Percentiles rank a stretch among this genome's conserved stretches.
These are phyloP conservation scores for Drosophila sordidula DNA, from an alignment of 2,888 invertebrate species.

Conservation along the genomic window DNA sequence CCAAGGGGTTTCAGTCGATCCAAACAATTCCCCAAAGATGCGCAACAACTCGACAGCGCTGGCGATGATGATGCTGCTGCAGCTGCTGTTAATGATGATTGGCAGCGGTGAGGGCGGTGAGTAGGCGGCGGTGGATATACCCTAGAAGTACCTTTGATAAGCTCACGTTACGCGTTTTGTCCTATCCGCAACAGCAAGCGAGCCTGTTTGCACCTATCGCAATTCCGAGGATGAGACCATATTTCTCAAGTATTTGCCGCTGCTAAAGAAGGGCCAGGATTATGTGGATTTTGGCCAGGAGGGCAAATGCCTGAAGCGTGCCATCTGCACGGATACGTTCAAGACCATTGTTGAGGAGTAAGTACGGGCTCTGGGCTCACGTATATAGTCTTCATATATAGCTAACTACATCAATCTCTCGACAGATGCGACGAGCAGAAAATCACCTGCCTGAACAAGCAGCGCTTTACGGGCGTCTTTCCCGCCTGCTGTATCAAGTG, in stretches of 20 bases:
- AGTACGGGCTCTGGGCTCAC: slow-evolving; percentile 40
- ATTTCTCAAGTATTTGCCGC: slow-evolving; percentile 80
- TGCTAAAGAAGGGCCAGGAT: slow-evolving; percentile 73
- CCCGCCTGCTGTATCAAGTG: slow-evolving; percentile 83
- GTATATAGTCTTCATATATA: background rate
- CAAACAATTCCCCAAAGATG: slow-evolving; percentile 44
- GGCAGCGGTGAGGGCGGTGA: slow-evolving; percentile 26
- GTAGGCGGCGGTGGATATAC: background rate
- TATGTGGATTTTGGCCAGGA: slow-evolving; percentile 81
- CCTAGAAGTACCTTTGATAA: background rate
- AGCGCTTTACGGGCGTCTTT: slow-evolving; percentile 81
- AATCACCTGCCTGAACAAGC: slow-evolving; percentile 78
- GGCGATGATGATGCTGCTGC: slow-evolving; percentile 26
- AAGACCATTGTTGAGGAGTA: slow-evolving; percentile 77
- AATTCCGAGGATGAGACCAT: slow-evolving; percentile 79
- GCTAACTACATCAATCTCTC: background rate
- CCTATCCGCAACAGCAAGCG: slow-evolving; percentile 43
- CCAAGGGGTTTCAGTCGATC: slow-evolving; percentile 33
- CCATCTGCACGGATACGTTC: slow-evolving; percentile 77
- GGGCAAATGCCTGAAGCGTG: slow-evolving; percentile 80
- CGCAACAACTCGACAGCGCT: slow-evolving; percentile 28
- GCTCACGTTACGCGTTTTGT: background rate
- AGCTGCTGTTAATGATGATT: slow-evolving; percentile 14
- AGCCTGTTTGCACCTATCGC: slow-evolving; percentile 80
- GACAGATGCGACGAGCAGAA: slow-evolving; percentile 69